These are phyloP conservation scores for Sitta carolinensis DNA, from an alignment of 2,797 vertebrate genomes.

Conservation along the genomic window DNA sequence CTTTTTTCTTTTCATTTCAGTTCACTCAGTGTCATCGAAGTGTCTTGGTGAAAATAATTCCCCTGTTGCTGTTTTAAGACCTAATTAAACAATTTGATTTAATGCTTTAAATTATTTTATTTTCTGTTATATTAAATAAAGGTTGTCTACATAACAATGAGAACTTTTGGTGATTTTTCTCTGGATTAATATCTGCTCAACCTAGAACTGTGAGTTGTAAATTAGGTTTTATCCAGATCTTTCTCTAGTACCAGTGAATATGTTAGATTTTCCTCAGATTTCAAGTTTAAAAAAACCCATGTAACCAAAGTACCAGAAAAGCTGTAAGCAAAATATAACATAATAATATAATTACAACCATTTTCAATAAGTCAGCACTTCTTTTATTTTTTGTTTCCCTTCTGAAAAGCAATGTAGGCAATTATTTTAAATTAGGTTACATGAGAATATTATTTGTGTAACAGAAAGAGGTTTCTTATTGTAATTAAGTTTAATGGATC, in stretches of 20 bases:
- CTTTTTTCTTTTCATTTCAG: not conserved
- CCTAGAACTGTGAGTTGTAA: not conserved
- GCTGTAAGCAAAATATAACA: slow-evolving; percentile 57
- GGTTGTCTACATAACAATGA: not conserved
- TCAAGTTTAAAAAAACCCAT: slow-evolving; percentile 51
- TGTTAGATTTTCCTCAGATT: slow-evolving; percentile 5
- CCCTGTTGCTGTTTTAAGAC: not conserved
- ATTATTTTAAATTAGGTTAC: slow-evolving; percentile 80
- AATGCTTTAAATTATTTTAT: not conserved
- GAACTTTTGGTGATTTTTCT: not conserved
- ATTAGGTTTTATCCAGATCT: not conserved
- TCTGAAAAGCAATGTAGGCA: slow-evolving; percentile 69
- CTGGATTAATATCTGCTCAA: not conserved
- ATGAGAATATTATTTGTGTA: slow-evolving; percentile 78
- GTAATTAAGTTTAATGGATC: slow-evolving; percentile 74
- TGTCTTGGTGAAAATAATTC: not conserved
- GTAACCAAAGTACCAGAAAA: slow-evolving; percentile 37
- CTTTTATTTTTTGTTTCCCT: slow-evolving; percentile 64
- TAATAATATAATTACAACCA: slow-evolving; percentile 74
- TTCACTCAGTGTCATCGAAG: not conserved
- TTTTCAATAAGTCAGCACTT: slow-evolving; percentile 76
- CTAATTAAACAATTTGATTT: not conserved
- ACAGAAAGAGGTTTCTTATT: slow-evolving; percentile 72
- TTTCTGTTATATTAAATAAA: not conserved
- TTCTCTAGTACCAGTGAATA: not conserved